A percentile compares a stretch with the other conserved stretches of the same genome.
These are phyloP conservation scores for Tympanoctomys barrerae DNA, from an alignment of 2,797 vertebrate species.

Conservation along the genomic window DNA sequence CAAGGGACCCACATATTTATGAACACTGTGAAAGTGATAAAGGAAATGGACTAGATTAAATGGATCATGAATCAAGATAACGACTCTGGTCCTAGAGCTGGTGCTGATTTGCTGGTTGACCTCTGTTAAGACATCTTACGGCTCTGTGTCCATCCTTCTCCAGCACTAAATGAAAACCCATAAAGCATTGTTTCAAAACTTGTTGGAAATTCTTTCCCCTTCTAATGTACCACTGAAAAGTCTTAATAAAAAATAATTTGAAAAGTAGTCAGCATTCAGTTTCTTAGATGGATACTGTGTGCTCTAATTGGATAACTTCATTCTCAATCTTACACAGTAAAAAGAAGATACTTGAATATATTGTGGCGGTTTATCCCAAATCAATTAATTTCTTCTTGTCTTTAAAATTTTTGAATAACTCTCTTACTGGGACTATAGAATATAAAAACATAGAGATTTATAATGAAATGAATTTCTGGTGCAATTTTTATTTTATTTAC, in stretches of 20 bases:
- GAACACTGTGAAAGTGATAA: conserved; percentile 55
- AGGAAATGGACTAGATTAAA: conserved; percentile 60
- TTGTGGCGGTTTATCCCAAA: conserved; percentile 81
- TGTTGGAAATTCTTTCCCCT: not conserved
- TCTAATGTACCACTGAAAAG: not conserved
- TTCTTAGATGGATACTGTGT: conserved; percentile 38
- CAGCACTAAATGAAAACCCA: conserved; percentile 50
- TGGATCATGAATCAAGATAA: conserved; percentile 64
- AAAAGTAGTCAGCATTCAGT: conserved; percentile 1
- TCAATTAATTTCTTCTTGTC: conserved; percentile 83
- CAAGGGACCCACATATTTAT: not conserved
- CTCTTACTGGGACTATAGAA: conserved; percentile 78
- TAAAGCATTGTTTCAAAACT: conserved; percentile 54
- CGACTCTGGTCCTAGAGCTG: not conserved
- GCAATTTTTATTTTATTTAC: conserved; percentile 74
- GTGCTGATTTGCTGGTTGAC: not conserved
- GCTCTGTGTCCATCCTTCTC: conserved; percentile 44
- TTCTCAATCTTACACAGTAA: conserved; percentile 77
- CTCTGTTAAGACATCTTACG: conserved; percentile 31
- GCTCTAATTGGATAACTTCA: conserved; percentile 74
- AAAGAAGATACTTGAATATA: conserved; percentile 78
- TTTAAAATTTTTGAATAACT: conserved; percentile 80
- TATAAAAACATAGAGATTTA: conserved; percentile 73
- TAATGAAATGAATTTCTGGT: conserved; percentile 76
- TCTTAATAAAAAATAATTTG: not conserved